These are phyloP conservation scores for Rhysida immarginata DNA, from an alignment of 1,140 invertebrate species.

Conservation along the genomic window DNA sequence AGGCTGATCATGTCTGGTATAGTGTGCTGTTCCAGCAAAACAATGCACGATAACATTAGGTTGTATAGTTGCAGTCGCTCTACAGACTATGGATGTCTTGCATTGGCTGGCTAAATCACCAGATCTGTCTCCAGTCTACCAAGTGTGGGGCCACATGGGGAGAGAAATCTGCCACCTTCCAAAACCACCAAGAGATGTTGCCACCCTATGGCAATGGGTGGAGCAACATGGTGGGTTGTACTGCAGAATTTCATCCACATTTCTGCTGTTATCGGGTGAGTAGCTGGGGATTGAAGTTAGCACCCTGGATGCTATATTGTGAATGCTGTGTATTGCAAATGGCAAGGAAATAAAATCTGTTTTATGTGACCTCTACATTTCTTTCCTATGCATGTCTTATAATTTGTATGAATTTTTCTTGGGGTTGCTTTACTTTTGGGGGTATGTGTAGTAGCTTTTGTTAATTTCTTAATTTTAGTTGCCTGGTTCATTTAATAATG, in stretches of 20 bases:
- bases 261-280: background rate
- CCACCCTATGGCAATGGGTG: background rate
- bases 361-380: no score
- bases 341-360: background rate
- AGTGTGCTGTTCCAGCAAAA: background rate
- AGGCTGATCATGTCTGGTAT: no score
- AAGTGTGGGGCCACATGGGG: background rate
- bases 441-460: no score
- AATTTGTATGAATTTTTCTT: no score
- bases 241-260: background rate
- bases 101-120: background rate
- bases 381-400: no score
- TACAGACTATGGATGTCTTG: background rate
- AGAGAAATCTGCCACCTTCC: background rate
- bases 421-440: no score
- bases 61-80: background rate
- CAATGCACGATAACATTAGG: background rate
- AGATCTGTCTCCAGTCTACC: background rate
- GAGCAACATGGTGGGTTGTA: background rate
- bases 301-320: background rate
- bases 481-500: no score
- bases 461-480: no score
- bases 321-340: background rate
- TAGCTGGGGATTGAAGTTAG: background rate
- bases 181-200: background rate